Conservation (phyloP, 2,113 vertebrate genomes). For the Callipepla squamata region DNA sequence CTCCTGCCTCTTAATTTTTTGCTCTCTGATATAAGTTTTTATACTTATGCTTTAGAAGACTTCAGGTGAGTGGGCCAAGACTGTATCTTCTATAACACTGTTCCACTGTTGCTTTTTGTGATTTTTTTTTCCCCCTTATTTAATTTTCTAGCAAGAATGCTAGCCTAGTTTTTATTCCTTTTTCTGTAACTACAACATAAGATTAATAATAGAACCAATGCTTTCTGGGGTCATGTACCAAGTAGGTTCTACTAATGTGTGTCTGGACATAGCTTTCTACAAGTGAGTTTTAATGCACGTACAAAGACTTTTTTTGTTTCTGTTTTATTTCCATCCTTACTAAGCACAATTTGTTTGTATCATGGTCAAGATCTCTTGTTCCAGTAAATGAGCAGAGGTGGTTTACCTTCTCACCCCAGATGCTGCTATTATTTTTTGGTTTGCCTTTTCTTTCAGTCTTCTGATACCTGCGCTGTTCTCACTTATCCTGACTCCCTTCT, state of each 20-base stretch:
- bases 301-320: not conserved
- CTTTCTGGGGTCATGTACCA: accelerated
- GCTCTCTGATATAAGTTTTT: not conserved
- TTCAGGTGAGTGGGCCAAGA: not conserved
- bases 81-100: not conserved
- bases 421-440: not conserved
- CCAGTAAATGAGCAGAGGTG: not conserved
- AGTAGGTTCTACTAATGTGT: not conserved
- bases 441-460: not conserved
- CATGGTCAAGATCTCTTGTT: not conserved
- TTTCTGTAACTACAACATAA: not conserved
- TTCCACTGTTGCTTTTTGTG: not conserved
- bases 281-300: not conserved
- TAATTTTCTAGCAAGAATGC: not conserved
- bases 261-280: not conserved
- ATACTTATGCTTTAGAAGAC: not conserved
- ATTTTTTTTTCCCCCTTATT: not conserved
- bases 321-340: not conserved
- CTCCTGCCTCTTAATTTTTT: not conserved
- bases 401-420: not conserved
- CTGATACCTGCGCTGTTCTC: not conserved
- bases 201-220: not conserved
- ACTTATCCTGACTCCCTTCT: not conserved
- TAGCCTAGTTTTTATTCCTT: not conserved
- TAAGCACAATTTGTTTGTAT: not conserved